Evolutionary conservation across 2,888 invertebrate species (phyloP).

Genomic region (Sceliomorpha sp.): DNA sequence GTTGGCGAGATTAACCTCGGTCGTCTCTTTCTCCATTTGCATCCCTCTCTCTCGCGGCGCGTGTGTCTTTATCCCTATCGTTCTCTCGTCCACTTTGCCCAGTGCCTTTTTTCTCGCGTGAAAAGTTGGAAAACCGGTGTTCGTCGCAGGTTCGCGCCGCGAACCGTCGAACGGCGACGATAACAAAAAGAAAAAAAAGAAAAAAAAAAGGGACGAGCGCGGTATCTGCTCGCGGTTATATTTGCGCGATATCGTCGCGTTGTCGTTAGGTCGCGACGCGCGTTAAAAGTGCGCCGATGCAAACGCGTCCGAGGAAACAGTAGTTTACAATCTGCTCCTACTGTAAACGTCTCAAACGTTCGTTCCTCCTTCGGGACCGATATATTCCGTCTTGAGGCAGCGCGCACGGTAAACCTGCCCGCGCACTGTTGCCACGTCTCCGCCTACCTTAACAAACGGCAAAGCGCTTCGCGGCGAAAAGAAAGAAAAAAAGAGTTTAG

Average conservation of each 20-base stretch:
- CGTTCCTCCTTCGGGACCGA: conserved; percentile 32
- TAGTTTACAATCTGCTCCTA: conserved; percentile 23
- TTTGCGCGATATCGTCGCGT: conserved; percentile 3
- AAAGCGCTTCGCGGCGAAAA: conserved; percentile 30
- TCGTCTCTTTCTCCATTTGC: conserved; percentile 23
- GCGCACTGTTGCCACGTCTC: conserved; percentile 50
- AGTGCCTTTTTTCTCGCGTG: conserved; percentile 39
- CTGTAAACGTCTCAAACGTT: conserved; percentile 41
- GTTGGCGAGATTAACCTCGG: conserved; percentile 50
- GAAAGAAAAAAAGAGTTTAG: background rate
- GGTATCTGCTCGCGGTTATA: conserved; percentile 24
- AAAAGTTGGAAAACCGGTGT: conserved; percentile 55
- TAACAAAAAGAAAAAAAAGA: conserved; percentile 15
- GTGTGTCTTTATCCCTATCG: background rate
- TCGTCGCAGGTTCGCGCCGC: conserved; percentile 24
- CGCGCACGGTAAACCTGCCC: conserved; percentile 36
- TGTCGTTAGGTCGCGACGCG: background rate
- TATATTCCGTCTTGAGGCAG: conserved; percentile 34
- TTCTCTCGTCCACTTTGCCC: conserved; percentile 1
- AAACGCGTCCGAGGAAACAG: conserved; percentile 19
- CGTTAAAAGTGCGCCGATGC: conserved; percentile 1
- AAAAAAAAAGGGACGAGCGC: conserved; percentile 26
- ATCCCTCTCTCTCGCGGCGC: conserved; percentile 18
- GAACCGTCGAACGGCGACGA: background rate
- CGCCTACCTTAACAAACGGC: conserved; percentile 40